Base-by-base conservation (phyloP, 2,888 invertebrate species). In the Rutpela maculata region DNA sequence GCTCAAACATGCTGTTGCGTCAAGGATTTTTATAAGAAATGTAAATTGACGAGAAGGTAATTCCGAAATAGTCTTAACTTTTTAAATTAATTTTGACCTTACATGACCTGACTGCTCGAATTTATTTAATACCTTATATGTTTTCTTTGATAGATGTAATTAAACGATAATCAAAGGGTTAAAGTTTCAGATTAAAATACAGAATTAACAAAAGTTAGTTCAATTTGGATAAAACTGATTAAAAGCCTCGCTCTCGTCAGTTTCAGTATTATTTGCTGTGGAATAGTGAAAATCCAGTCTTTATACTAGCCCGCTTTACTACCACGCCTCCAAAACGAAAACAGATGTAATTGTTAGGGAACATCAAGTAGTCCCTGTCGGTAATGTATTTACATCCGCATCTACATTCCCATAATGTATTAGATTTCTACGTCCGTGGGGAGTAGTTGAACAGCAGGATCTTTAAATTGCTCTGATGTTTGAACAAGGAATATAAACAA, bases 301-400 rank as follows among this genome's bases (percentile, higher is more conserved):
- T 12, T 59, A 22, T 12, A 59, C 18, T 22, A 59, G 12, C 19
- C 59, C 19, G 7, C 6, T 59, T 59, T 11, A 59, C 10, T 19
- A 4, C 18, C 15, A 11, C 18, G 15, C 57, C 18, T 18, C 18
- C 18, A 10, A 57, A 19, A 18, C 59, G 59, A 59, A 59, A 59
- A 22, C 59, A 19, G 59, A 59, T 59, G 59, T 59, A 59, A 59
- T 22, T 59, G 59, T 22, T 22, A 59, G 19, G 18, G 18, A 59
- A 22, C 22, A 59, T 59, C 18, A 59, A 59, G 22, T 12, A 19
- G 59, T 22, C 59, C 59, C 18, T 59, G 59, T 19, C 59, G 22
- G 59, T 59, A 18, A 59, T 59, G 22, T 59, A 19, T 59, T 59
- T 59, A 59, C 59, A 59, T 59, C 59, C 12, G 18, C 50, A 59